A percentile compares a stretch with the other conserved stretches of the same genome.
Evolutionary conservation across 2,888 invertebrate genomes (phyloP).

Genomic region (Brenthis hecate): DNA sequence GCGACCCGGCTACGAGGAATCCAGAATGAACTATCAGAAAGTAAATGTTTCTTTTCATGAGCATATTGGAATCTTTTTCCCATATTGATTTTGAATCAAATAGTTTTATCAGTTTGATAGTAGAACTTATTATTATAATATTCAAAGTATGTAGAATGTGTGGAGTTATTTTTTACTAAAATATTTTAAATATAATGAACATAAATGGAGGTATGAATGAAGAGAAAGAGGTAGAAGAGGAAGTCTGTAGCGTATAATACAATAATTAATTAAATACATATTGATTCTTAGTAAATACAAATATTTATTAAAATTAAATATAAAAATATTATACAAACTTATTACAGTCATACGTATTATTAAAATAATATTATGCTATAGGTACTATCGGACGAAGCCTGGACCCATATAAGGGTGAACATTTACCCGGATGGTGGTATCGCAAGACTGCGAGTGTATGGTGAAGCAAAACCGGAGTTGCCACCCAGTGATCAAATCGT

Average conservation of each 20-base stretch:
- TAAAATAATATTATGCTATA: conserved; percentile 37
- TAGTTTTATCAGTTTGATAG: too few relatives aligned
- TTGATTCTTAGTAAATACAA: too few relatives aligned
- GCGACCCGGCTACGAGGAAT: conserved; percentile 81
- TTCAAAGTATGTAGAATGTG: too few relatives aligned
- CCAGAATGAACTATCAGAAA: conserved; percentile 82
- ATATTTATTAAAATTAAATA: too few relatives aligned
- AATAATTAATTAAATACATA: too few relatives aligned
- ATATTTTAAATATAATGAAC: too few relatives aligned
- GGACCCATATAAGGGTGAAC: conserved; percentile 84
- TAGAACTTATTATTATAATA: too few relatives aligned
- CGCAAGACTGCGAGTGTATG: conserved; percentile 83
- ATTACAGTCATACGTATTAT: background rate
- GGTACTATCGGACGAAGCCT: conserved; percentile 75
- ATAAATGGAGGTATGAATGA: too few relatives aligned
- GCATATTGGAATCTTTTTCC: background rate
- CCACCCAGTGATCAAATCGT: conserved; percentile 65
- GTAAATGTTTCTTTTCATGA: conserved; percentile 46
- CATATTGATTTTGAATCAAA: background rate
- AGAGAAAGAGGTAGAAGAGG: too few relatives aligned
- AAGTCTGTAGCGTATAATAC: too few relatives aligned
- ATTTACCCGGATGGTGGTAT: conserved; percentile 86
- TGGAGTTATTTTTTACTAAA: too few relatives aligned
- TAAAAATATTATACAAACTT: background rate
- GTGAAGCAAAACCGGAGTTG: conserved; percentile 70